Evolutionary conservation across 2,113 vertebrate species (phyloP).

Genomic region (Centropristis striata): DNA sequence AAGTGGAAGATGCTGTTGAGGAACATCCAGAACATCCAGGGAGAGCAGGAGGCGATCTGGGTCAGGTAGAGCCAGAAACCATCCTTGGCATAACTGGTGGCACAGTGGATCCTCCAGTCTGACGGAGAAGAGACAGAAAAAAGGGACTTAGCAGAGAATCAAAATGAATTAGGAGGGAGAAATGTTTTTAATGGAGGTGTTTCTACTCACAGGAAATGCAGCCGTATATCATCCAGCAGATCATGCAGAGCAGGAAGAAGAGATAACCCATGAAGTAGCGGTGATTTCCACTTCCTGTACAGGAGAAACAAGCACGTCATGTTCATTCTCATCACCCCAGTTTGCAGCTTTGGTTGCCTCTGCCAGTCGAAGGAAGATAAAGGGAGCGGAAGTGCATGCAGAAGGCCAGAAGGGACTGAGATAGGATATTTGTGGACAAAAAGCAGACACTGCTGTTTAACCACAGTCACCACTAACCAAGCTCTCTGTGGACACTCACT

Average conservation of each 20-base stretch:
- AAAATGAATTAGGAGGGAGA: too few relatives aligned
- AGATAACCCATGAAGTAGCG: constrained; percentile 99
- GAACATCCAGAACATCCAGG: constrained; percentile 99
- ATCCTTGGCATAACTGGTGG: constrained; percentile 94
- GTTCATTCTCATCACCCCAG: rapidly evolving
- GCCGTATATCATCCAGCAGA: constrained; percentile 99
- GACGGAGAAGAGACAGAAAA: neutral
- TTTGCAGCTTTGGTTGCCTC: neutral
- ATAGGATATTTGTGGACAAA: too few relatives aligned
- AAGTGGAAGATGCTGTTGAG: constrained; percentile 99
- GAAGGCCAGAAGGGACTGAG: too few relatives aligned
- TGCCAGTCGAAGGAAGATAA: neutral
- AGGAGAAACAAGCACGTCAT: constrained; percentile 1
- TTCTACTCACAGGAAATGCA: constrained; percentile 95
- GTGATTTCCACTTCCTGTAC: constrained; percentile 96
- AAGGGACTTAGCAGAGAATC: neutral
- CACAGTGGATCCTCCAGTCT: constrained; percentile 98
- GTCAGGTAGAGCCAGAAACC: constrained; percentile 98
- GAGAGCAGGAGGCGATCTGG: constrained; percentile 97
- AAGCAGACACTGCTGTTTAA: too few relatives aligned
- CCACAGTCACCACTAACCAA: too few relatives aligned
- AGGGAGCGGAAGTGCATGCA: neutral
- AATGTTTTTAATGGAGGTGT: neutral
- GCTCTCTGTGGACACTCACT: too few relatives aligned
- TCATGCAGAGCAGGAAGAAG: constrained; percentile 99